Evolutionary conservation across 2,888 invertebrate genomes (phyloP).

Genomic region (Luffia ferchaultella): DNA sequence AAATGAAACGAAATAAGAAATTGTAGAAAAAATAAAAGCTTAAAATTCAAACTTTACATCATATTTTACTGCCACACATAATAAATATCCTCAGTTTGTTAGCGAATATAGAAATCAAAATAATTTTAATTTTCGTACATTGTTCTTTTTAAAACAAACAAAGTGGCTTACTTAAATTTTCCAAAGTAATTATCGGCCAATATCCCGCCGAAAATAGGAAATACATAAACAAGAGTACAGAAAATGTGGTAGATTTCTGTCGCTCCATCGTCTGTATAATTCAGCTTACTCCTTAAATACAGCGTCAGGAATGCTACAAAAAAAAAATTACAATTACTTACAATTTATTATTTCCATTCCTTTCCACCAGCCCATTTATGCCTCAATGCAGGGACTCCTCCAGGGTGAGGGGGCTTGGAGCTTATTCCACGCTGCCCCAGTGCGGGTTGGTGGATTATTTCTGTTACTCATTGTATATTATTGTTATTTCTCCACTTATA

Average conservation of each 20-base stretch:
- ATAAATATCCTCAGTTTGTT: too few relatives aligned
- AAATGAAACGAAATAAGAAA: conserved; percentile 9
- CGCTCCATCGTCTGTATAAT: conserved; percentile 68
- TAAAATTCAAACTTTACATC: not conserved
- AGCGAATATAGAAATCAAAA: too few relatives aligned
- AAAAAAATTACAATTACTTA: conserved; percentile 13
- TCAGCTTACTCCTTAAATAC: conserved; percentile 73
- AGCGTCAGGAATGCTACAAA: conserved; percentile 76
- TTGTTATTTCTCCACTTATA: too few relatives aligned
- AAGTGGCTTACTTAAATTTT: conserved; percentile 77
- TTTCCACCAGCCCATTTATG: not conserved
- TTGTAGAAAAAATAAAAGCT: not conserved
- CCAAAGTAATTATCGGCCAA: conserved; percentile 82
- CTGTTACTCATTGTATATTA: too few relatives aligned
- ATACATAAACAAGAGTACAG: conserved; percentile 77
- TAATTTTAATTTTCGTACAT: too few relatives aligned
- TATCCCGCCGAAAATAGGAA: conserved; percentile 80
- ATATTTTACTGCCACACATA: too few relatives aligned
- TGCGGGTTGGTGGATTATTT: not conserved
- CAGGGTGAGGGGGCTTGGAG: too few relatives aligned
- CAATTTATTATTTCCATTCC: conserved; percentile 5
- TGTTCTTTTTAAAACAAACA: too few relatives aligned
- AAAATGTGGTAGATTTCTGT: conserved; percentile 80
- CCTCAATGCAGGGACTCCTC: not conserved
- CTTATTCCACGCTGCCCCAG: not conserved